A percentile compares a stretch with the other conserved stretches of the same genome.
phyloP scores from a whole-genome alignment of 2,888 invertebrate species.

The Athalia circularis region DNA sequence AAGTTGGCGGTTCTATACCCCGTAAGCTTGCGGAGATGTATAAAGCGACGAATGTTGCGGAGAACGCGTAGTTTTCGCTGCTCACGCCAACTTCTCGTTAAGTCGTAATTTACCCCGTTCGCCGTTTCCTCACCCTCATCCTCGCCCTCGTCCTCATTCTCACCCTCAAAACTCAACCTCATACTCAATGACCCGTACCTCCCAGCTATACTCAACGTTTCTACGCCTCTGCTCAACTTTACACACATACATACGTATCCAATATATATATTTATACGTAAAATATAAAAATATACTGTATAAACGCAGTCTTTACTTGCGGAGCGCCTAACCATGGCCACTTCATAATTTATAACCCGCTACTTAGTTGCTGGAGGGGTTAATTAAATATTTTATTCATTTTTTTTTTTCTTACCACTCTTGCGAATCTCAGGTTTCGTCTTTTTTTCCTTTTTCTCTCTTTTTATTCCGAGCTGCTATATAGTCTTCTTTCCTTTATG shows the following conservation, averaged over 20 bases:
- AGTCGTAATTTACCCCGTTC: slow-evolving; percentile 72
- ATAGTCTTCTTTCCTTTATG: not conserved
- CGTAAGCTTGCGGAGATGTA: slow-evolving; percentile 48
- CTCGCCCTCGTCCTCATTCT: not conserved
- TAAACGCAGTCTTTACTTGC: slow-evolving; percentile 28
- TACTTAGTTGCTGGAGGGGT: slow-evolving; percentile 43
- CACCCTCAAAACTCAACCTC: no score
- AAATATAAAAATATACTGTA: no score
- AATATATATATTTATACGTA: no score
- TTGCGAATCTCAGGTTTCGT: no score
- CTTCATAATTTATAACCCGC: slow-evolving; percentile 55
- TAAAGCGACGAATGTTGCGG: slow-evolving; percentile 1
- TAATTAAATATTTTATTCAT: slow-evolving; percentile 55
- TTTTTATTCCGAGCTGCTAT: not conserved
- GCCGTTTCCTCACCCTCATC: slow-evolving; percentile 50
- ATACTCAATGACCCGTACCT: no score
- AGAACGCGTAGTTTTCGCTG: slow-evolving; percentile 48
- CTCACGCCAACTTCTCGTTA: slow-evolving; percentile 74
- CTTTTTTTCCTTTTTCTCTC: slow-evolving; percentile 10
- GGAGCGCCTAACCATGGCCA: slow-evolving; percentile 38
- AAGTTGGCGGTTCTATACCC: slow-evolving; percentile 57
- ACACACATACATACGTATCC: no score
- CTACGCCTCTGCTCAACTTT: not conserved
- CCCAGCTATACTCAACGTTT: not conserved
- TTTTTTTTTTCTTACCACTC: not conserved